Evolutionary conservation across 2,113 vertebrate genomes (phyloP).

Genomic region (Scophthalmus maximus): DNA sequence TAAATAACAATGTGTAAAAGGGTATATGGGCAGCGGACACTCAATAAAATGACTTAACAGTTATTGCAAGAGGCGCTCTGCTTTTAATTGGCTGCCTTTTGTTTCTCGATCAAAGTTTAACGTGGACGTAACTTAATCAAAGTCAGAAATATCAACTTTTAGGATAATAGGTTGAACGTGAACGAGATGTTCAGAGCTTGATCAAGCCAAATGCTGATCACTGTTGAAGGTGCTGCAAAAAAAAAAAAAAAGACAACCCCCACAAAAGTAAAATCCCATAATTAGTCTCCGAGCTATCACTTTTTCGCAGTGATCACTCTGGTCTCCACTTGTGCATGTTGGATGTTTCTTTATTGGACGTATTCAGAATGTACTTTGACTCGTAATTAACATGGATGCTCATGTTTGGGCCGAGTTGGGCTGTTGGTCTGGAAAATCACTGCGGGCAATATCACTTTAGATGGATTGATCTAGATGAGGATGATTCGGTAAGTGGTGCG

Average conservation of each 20-base stretch:
- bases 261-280: slow-evolving; percentile 45
- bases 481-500: slow-evolving; percentile 64
- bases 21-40: slow-evolving; percentile 2
- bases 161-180: neutral
- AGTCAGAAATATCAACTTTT: neutral
- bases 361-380: slow-evolving; percentile 61
- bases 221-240: slow-evolving; percentile 15
- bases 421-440: slow-evolving; percentile 71
- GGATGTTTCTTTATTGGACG: slow-evolving; percentile 69
- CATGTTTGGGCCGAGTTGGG: slow-evolving; percentile 68
- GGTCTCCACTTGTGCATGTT: slow-evolving; percentile 42
- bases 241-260: slow-evolving; percentile 36
- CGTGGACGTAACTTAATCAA: neutral
- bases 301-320: slow-evolving; percentile 53
- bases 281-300: slow-evolving; percentile 62
- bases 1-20: slow-evolving; percentile 15
- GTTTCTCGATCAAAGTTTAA: neutral
- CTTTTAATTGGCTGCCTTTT: neutral
- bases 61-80: slow-evolving; percentile 1
- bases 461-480: slow-evolving; percentile 76
- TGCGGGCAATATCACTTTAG: slow-evolving; percentile 74
- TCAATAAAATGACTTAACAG: slow-evolving; percentile 2
- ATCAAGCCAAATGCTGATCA: slow-evolving; percentile 32
- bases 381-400: slow-evolving; percentile 73
- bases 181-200: slow-evolving; percentile 10